Evolutionary conservation across 2,113 vertebrate genomes (phyloP), one percentile per base, ranked within the genome.

Genomic region (Gnathonemus echidnorhynchus): DNA sequence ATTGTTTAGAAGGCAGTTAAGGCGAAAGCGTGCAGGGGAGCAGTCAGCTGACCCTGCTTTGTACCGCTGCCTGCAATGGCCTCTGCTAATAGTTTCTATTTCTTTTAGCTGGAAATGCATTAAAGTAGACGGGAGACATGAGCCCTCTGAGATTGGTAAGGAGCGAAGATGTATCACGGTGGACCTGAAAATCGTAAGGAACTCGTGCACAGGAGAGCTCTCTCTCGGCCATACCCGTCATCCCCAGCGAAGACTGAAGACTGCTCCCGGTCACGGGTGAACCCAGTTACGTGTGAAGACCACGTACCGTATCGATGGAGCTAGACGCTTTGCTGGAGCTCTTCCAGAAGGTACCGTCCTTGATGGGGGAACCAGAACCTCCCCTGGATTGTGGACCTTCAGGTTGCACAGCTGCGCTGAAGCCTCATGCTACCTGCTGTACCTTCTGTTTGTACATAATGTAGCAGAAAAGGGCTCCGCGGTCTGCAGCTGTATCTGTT

Each of bases 91-190:
- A 88, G 88, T 89, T 77, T 89, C 85, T 87, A 87, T 89, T 91
- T 49, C 31, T 42, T 58, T 27, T 11, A n/a, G 50, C 88, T 83
- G 13, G 50, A 89, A 89, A 88, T 88, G 84, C 49, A 89, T 87
- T 91, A 62, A 87, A 86, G 39, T 62, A 62, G 86, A 62, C 10
- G 17, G 21, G 5, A 85, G 66, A 83, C 66, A 74, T 42, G 49
- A 89, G 90, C 48, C 90, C 90, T 88, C 66, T n/a, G 62, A 62
- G 88, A 48, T 89, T 87, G 88, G 39, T 83, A 89, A 91, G 87
- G 83, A 91, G 88, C 86, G 62, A 58, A 91, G 88, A 87, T 91
- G 88, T 91, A 89, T 91, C 89, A 87, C 42, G 46, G 84, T 27
- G 35, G 70, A 58, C 85, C 48, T 84, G 66, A 87, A 50, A 91